These are phyloP conservation scores for Pteronura brasiliensis DNA, from an alignment of 2,113 vertebrate genomes.

Conservation along the genomic window DNA sequence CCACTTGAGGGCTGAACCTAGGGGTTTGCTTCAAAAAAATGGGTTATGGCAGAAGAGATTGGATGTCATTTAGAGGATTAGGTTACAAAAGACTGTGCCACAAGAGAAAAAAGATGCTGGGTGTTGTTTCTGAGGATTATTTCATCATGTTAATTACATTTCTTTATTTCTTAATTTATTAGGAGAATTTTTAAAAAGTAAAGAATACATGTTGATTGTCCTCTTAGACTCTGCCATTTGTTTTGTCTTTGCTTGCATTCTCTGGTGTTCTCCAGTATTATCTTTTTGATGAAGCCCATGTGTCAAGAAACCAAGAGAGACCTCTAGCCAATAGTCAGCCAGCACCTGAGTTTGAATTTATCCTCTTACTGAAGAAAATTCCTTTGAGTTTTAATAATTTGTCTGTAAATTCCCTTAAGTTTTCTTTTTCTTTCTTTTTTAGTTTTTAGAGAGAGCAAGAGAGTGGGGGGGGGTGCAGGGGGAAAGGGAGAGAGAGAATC, in stretches of 20 bases:
- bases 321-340: neutral
- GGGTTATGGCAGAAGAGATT: neutral
- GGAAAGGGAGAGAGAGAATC: neutral
- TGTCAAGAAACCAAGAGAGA: neutral
- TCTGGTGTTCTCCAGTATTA: neutral
- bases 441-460: neutral
- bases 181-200: neutral
- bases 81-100: neutral
- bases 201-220: neutral
- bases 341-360: neutral
- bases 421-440: neutral
- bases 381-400: slow-evolving; percentile 3
- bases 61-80: neutral
- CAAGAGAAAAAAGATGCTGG: neutral
- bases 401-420: neutral
- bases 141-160: neutral
- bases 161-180: neutral
- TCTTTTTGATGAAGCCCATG: neutral
- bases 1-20: neutral
- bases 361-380: neutral
- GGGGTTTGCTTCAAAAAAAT: neutral
- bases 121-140: neutral
- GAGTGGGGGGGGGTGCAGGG: neutral
- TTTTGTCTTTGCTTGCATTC: neutral
- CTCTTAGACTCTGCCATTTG: neutral